Conservation (phyloP, 2,888 invertebrate genomes). For the Pandemis cinnamomeana region DNA sequence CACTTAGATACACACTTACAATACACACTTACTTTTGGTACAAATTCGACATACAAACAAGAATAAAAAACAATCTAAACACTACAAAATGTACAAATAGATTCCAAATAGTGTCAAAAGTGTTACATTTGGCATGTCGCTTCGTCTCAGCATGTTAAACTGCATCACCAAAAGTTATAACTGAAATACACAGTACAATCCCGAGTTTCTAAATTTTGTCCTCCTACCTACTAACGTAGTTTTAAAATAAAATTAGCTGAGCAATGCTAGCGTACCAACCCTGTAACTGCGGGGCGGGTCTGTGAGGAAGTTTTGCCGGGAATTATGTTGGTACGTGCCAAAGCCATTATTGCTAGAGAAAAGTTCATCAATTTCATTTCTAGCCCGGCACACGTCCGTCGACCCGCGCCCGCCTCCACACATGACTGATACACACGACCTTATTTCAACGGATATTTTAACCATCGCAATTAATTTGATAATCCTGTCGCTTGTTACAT, state of each 20-base stretch:
- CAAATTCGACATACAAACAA: no score
- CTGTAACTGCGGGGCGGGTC: slow-evolving; percentile 63
- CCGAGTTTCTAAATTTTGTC: not conserved
- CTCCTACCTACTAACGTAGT: slow-evolving; percentile 8
- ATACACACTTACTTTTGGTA: no score
- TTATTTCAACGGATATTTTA: slow-evolving; percentile 33
- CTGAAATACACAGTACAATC: not conserved
- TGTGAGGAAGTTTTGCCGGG: slow-evolving; percentile 81
- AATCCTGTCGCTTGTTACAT: slow-evolving; percentile 28
- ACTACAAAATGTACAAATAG: no score
- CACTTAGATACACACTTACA: no score
- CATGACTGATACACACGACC: slow-evolving; percentile 44
- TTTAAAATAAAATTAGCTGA: slow-evolving; percentile 20
- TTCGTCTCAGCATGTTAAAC: no score
- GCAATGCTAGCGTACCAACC: slow-evolving; percentile 57
- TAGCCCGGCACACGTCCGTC: slow-evolving; percentile 57
- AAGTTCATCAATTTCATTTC: slow-evolving; percentile 86
- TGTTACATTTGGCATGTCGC: no score
- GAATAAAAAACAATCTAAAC: no score
- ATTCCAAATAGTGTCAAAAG: no score
- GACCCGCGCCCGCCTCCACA: slow-evolving; percentile 43
- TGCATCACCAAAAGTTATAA: not conserved
- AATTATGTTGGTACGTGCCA: slow-evolving; percentile 85
- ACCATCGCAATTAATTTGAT: slow-evolving; percentile 28
- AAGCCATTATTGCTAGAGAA: slow-evolving; percentile 85